phyloP scores from a whole-genome alignment of 2,113 vertebrate species.

The Morone saxatilis region DNA sequence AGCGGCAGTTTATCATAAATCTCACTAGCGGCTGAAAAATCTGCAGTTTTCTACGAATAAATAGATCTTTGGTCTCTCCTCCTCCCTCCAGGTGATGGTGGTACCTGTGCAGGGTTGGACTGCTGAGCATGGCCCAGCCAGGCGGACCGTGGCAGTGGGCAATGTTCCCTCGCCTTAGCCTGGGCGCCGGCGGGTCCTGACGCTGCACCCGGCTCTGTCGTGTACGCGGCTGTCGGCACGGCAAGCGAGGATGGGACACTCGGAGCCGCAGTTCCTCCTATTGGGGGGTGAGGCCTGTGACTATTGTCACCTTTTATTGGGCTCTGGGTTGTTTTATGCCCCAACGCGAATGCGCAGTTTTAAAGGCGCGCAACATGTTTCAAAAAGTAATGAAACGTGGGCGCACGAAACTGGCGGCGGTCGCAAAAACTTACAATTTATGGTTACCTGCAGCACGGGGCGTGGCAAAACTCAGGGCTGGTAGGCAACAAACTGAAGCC shows the following conservation, averaged over 20 bases:
- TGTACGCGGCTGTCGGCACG: slow-evolving; percentile 85
- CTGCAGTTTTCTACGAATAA: too few species aligned
- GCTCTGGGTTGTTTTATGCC: too few species aligned
- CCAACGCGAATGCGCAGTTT: too few species aligned
- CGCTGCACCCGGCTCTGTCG: slow-evolving; percentile 78
- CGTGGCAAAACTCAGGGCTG: too few species aligned
- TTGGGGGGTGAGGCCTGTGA: slow-evolving; percentile 83
- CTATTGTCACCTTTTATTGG: background rate
- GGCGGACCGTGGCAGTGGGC: slow-evolving; percentile 87
- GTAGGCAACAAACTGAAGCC: too few species aligned
- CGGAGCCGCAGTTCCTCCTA: slow-evolving; percentile 83
- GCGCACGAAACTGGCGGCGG: too few species aligned
- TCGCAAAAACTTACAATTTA: too few species aligned
- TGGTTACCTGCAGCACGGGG: too few species aligned
- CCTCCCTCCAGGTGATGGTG: slow-evolving; percentile 85
- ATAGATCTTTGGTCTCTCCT: background rate
- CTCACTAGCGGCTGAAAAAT: too few species aligned
- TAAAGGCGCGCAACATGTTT: too few species aligned
- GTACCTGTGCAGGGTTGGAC: slow-evolving; percentile 89
- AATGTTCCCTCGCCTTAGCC: slow-evolving; percentile 89
- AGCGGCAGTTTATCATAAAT: too few species aligned
- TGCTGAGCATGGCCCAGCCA: slow-evolving; percentile 83
- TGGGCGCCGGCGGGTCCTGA: slow-evolving; percentile 86
- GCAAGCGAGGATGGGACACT: slow-evolving; percentile 68
- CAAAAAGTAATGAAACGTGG: too few species aligned